Base-by-base conservation (phyloP, 2,797 vertebrate genomes). In the Gadopsis bispinosus region DNA sequence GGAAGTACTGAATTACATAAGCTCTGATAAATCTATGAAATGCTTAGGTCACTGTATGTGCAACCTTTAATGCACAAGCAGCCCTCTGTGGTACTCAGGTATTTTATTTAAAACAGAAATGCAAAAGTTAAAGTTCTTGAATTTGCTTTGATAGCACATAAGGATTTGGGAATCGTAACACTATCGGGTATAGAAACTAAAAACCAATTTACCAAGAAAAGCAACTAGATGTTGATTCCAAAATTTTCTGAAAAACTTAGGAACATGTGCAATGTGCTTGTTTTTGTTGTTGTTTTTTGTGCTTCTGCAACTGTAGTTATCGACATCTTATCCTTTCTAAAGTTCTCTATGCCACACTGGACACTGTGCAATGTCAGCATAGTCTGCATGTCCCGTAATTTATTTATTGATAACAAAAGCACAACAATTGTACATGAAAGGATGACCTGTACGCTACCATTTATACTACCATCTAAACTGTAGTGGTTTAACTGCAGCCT, bases 21-120 rank as follows among this genome's bases (percentile, higher is more conserved):
- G 12, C 73, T 65, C 69, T 69, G n/a, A 65, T 64, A 48, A 71
- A 72, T 58, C 48, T 29, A 51, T 76, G 37, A 73, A 69, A 74
- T 8, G n/a, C 22, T 22, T 5, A 13, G n/a, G 41, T 51, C 13
- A 19, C 41, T 70, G 19, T 51, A 29, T 59, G 50, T 29, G n/a
- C 14, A 68, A 47, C 43, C 12, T 63, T 19, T 59, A 35, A 58
- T 56, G 29, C 6, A 55, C 39, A 54, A 7, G n/a, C 35, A 5
- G 13, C 35, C 29, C 3, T 43, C 0, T 50, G 11, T 22, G 3
- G n/a, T 63, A 26, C 6, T 50, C 4, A 8, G 26, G 2, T 29
- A 20, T 16, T 31, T n/a, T 50, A 9, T 41, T 45, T 12, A 17
- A 45, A 51, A 35, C 29, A 20, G 16, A 43, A 26, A 71, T 48